These are phyloP conservation scores for Halcyon senegalensis DNA, from an alignment of 2,113 vertebrate species.

Conservation along the genomic window DNA sequence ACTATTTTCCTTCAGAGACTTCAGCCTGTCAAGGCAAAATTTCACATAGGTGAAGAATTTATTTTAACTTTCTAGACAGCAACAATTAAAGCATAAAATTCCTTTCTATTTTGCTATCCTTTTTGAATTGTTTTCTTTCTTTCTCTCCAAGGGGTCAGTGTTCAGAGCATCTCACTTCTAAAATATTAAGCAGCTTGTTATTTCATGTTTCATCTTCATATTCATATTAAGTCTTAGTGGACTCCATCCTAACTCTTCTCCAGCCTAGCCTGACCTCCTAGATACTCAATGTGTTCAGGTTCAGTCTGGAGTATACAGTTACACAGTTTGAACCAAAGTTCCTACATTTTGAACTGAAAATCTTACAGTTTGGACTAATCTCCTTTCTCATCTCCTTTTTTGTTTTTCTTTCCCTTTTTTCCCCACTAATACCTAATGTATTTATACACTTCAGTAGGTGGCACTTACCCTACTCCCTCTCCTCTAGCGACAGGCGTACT, in stretches of 20 bases:
- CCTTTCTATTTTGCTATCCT: background rate
- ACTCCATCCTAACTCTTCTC: slow-evolving; percentile 1
- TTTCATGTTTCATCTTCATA: slow-evolving; percentile 25
- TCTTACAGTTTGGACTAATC: background rate
- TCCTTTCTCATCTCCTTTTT: background rate
- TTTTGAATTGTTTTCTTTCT: background rate
- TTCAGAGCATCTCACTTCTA: slow-evolving; percentile 55
- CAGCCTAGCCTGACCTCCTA: background rate
- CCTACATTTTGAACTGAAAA: background rate
- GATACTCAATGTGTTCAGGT: background rate
- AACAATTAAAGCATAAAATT: background rate
- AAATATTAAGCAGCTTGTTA: slow-evolving; percentile 29
- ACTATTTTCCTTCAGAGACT: background rate
- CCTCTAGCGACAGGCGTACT: background rate
- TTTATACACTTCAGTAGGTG: slow-evolving; percentile 16
- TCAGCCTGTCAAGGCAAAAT: background rate
- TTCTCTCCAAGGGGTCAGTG: background rate
- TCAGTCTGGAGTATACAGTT: background rate
- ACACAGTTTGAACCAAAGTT: background rate
- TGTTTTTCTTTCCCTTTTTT: background rate
- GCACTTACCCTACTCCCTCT: background rate
- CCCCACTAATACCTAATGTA: background rate
- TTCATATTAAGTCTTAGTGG: background rate
- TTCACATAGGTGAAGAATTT: background rate
- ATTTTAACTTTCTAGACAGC: background rate